Percentiles rank a stretch among this genome's conserved stretches.
These are phyloP conservation scores for Magallana nippona DNA, from an alignment of 2,888 invertebrate species.

Conservation along the genomic window DNA sequence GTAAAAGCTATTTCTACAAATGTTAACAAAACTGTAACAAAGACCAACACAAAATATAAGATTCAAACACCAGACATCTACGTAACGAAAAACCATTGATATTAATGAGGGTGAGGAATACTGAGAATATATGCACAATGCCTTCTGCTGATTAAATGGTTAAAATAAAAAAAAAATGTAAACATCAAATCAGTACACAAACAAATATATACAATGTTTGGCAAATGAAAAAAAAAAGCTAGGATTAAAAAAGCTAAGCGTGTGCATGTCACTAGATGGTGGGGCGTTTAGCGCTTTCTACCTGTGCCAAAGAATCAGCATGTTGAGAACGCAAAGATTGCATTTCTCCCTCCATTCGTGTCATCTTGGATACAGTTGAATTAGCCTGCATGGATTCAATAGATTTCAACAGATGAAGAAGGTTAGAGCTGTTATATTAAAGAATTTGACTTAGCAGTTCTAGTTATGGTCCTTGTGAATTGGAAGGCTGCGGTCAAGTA, in stretches of 20 bases:
- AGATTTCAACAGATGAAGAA: slow-evolving; percentile 33
- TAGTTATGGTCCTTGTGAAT: neutral
- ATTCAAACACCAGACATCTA: slow-evolving; percentile 19
- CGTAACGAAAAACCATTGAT: slow-evolving; percentile 4
- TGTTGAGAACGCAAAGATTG: slow-evolving; percentile 68
- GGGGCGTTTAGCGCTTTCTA: slow-evolving; percentile 48
- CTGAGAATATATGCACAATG: neutral
- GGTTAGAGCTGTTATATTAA: neutral
- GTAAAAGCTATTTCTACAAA: neutral
- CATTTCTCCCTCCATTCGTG: slow-evolving; percentile 69
- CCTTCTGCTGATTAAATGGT: slow-evolving; percentile 24
- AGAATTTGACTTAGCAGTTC: slow-evolving; percentile 5
- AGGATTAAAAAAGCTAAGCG: slow-evolving; percentile 32
- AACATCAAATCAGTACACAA: neutral
- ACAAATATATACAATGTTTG: slow-evolving; percentile 27
- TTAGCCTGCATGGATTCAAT: slow-evolving; percentile 58
- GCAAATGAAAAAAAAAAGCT: slow-evolving; percentile 27
- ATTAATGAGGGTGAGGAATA: neutral
- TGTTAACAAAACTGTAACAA: neutral
- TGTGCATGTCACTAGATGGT: slow-evolving; percentile 21
- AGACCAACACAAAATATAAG: slow-evolving; percentile 23
- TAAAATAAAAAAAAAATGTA: neutral
- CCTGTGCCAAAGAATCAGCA: slow-evolving; percentile 72
- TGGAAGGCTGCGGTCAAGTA: neutral
- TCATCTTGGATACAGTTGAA: slow-evolving; percentile 61